A percentile compares a stretch with the other conserved stretches of the same genome.
phyloP scores from a whole-genome alignment of 1,140 invertebrate species.

The Cecropterus lyciades region DNA sequence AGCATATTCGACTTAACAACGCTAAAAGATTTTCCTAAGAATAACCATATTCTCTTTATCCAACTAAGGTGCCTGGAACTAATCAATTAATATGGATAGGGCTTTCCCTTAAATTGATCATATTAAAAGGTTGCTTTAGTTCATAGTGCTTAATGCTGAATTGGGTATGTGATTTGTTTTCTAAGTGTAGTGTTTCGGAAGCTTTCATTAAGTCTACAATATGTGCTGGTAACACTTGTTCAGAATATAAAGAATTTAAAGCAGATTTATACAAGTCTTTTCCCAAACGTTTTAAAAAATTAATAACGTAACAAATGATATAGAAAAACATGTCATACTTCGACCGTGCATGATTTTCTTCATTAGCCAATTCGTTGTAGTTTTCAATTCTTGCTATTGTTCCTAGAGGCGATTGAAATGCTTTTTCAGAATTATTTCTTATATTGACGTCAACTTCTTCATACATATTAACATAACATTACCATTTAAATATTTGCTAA shows the following conservation, averaged over 20 bases:
- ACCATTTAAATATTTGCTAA: slow-evolving; percentile 23
- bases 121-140: slow-evolving; percentile 33
- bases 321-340: slow-evolving; percentile 70
- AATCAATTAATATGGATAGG: slow-evolving; percentile 48
- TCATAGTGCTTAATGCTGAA: slow-evolving; percentile 52
- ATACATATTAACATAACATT: slow-evolving; percentile 64
- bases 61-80: slow-evolving; percentile 38
- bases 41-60: slow-evolving; percentile 17
- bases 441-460: slow-evolving; percentile 48
- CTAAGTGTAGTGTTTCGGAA: slow-evolving; percentile 48
- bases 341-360: slow-evolving; percentile 44
- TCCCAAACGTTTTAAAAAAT: slow-evolving; percentile 60
- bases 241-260: slow-evolving; percentile 48
- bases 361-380: slow-evolving; percentile 48
- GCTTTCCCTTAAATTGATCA: slow-evolving; percentile 24
- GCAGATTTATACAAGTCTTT: slow-evolving; percentile 59
- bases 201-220: slow-evolving; percentile 55
- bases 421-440: slow-evolving; percentile 48
- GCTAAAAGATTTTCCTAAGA: slow-evolving; percentile 37
- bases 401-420: slow-evolving; percentile 33
- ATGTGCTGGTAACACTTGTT: slow-evolving; percentile 54
- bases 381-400: slow-evolving; percentile 25
- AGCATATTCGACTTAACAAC: slow-evolving; percentile 53
- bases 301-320: slow-evolving; percentile 60
- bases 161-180: slow-evolving; percentile 48